Percentiles rank a stretch among this genome's conserved stretches.
Evolutionary conservation across 2,888 invertebrate species (phyloP).

Genomic region (Aromia moschata): DNA sequence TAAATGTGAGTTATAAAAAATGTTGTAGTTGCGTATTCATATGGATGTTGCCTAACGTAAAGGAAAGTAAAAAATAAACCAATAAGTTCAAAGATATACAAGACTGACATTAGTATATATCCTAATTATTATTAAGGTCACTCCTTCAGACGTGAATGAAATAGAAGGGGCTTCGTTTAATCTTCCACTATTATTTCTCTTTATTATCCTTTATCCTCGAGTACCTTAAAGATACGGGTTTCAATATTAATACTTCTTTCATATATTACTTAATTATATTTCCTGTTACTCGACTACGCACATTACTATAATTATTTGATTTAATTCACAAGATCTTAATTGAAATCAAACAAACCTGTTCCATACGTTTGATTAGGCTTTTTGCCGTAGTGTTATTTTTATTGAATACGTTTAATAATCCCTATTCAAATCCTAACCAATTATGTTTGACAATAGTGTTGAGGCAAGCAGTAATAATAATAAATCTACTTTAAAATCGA

Average conservation of each 20-base stretch:
- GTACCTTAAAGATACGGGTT: too few relatives aligned
- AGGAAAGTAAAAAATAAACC: too few relatives aligned
- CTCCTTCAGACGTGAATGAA: too few relatives aligned
- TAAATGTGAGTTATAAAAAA: too few relatives aligned
- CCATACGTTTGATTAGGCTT: background rate
- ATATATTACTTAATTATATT: background rate
- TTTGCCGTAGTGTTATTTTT: background rate
- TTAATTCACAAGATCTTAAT: background rate
- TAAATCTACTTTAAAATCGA: slow-evolving; percentile 25
- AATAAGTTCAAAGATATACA: too few relatives aligned
- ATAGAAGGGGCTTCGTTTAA: too few relatives aligned
- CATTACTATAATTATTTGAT: background rate
- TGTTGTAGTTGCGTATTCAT: too few relatives aligned
- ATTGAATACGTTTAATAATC: background rate
- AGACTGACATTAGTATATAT: too few relatives aligned
- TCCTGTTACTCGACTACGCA: background rate
- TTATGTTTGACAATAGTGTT: slow-evolving; percentile 22
- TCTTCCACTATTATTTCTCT: background rate
- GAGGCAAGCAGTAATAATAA: slow-evolving; percentile 22
- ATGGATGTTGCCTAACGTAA: too few relatives aligned
- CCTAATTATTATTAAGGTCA: too few relatives aligned
- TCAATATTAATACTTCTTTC: background rate
- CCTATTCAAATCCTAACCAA: slow-evolving; percentile 17
- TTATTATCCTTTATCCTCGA: too few relatives aligned
- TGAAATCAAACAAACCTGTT: background rate